Percentiles rank a stretch among this genome's conserved stretches.
Conservation (phyloP, 1,140 invertebrate species). For the Bombyx mandarina region DNA sequence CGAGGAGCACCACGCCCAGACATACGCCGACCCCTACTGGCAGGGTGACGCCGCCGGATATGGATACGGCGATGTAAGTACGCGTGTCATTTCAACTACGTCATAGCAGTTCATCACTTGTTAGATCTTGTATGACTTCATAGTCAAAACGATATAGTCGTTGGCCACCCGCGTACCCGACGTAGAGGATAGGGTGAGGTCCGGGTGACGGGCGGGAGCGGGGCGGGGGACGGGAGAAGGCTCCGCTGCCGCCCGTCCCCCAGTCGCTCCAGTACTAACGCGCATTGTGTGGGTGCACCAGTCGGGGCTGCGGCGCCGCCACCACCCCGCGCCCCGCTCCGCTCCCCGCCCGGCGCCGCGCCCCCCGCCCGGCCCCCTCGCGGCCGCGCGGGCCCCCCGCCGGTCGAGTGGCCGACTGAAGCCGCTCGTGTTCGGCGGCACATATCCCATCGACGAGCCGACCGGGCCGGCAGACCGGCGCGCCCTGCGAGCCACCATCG, state of each 20-base stretch:
- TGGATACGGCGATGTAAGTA: conserved; percentile 30
- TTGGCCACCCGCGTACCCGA: background rate
- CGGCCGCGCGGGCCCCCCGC: conserved; percentile 25
- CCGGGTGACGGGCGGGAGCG: conserved; percentile 1
- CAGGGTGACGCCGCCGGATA: conserved; percentile 22
- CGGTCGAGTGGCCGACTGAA: conserved; percentile 32
- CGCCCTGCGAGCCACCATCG: conserved; percentile 32
- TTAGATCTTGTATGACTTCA: background rate
- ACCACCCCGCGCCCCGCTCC: conserved; percentile 6
- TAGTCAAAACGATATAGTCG: background rate
- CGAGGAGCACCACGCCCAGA: conserved; percentile 21
- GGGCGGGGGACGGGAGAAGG: background rate
- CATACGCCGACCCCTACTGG: conserved; percentile 40
- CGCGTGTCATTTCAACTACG: background rate
- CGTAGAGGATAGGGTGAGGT: background rate
- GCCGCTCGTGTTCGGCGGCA: conserved; percentile 84
- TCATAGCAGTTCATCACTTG: background rate
- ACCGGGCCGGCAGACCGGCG: conserved; percentile 13
- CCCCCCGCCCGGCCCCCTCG: conserved; percentile 3
- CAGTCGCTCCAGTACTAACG: conserved; percentile 5
- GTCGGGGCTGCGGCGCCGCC: conserved; percentile 16
- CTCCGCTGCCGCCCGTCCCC: no score
- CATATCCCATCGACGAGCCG: conserved; percentile 84
- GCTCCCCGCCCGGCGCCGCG: conserved; percentile 5
- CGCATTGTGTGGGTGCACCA: conserved; percentile 19